A percentile compares a stretch with the other conserved stretches of the same genome.
Evolutionary conservation across 2,797 vertebrate species (phyloP).

Genomic region (Knipowitschia caucasica): DNA sequence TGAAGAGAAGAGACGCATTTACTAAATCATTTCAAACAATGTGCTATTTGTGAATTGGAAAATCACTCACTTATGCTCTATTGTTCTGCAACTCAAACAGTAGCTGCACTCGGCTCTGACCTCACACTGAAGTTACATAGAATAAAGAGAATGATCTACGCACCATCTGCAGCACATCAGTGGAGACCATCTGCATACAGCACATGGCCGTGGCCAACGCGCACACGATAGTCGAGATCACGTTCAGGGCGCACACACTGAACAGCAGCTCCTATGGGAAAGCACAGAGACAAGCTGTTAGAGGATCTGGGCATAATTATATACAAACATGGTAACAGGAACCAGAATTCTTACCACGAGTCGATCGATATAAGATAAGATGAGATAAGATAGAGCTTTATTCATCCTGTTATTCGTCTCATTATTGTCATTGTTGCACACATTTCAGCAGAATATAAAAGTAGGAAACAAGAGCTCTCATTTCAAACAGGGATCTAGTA

Average conservation of each 20-base stretch:
- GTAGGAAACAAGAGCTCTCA: too few relatives aligned
- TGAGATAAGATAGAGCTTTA: too few relatives aligned
- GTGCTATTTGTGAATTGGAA: not conserved
- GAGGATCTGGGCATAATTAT: slow-evolving; percentile 1
- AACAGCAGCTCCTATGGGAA: slow-evolving; percentile 90
- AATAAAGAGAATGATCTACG: slow-evolving; percentile 3
- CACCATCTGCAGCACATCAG: slow-evolving; percentile 96
- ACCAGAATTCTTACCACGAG: too few relatives aligned
- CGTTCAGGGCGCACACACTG: slow-evolving; percentile 95
- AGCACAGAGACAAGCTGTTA: slow-evolving; percentile 24
- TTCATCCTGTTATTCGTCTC: too few relatives aligned
- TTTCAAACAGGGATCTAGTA: too few relatives aligned
- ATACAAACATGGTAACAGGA: not conserved
- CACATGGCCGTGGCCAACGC: slow-evolving; percentile 97
- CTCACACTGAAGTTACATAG: slow-evolving; percentile 10
- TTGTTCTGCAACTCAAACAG: not conserved
- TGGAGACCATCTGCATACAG: slow-evolving; percentile 99
- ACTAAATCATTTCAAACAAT: too few relatives aligned
- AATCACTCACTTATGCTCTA: not conserved
- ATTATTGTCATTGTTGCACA: too few relatives aligned
- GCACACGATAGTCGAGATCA: slow-evolving; percentile 97
- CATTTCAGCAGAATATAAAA: too few relatives aligned
- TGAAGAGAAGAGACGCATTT: too few relatives aligned
- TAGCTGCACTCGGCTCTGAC: slow-evolving; percentile 23
- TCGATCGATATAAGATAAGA: too few relatives aligned